Percentiles rank a stretch among this genome's conserved stretches.
phyloP scores from a whole-genome alignment of 2,888 invertebrate species.

The Tinea trinotella region DNA sequence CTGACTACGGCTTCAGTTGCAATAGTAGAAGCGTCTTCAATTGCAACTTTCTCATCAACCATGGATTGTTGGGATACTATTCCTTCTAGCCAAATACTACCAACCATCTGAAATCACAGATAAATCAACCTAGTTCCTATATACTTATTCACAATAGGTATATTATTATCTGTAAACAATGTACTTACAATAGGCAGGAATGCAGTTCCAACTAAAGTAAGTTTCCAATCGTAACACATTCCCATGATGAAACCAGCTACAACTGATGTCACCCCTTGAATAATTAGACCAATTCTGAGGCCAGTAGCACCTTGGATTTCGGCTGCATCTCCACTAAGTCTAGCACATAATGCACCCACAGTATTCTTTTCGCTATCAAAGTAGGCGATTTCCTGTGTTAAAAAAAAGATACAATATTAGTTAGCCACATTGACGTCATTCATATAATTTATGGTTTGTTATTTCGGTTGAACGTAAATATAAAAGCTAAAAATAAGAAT shows the following conservation, averaged over 20 bases:
- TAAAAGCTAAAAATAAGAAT: too few relatives aligned
- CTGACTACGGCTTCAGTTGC: slow-evolving; percentile 78
- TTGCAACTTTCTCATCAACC: slow-evolving; percentile 71
- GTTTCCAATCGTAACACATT: slow-evolving; percentile 73
- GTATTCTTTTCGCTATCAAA: slow-evolving; percentile 74
- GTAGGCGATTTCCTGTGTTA: slow-evolving; percentile 73
- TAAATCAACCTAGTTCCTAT: not conserved
- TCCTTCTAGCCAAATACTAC: slow-evolving; percentile 75
- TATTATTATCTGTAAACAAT: not conserved
- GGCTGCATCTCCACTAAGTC: slow-evolving; percentile 75
- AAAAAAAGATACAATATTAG: not conserved
- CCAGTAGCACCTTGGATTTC: slow-evolving; percentile 78
- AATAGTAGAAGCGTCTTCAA: slow-evolving; percentile 75
- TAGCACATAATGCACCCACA: slow-evolving; percentile 75
- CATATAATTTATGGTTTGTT: too few relatives aligned
- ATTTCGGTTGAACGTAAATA: not conserved
- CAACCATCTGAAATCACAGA: slow-evolving; percentile 49
- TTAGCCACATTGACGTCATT: not conserved
- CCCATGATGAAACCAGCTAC: slow-evolving; percentile 72
- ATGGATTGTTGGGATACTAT: slow-evolving; percentile 72
- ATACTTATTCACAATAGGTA: not conserved
- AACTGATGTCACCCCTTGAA: slow-evolving; percentile 75
- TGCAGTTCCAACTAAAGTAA: slow-evolving; percentile 72
- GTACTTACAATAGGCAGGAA: slow-evolving; percentile 72
- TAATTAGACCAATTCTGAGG: slow-evolving; percentile 70